phyloP scores from a whole-genome alignment of 2,797 vertebrate species.

The Cephalopachus bancanus region DNA sequence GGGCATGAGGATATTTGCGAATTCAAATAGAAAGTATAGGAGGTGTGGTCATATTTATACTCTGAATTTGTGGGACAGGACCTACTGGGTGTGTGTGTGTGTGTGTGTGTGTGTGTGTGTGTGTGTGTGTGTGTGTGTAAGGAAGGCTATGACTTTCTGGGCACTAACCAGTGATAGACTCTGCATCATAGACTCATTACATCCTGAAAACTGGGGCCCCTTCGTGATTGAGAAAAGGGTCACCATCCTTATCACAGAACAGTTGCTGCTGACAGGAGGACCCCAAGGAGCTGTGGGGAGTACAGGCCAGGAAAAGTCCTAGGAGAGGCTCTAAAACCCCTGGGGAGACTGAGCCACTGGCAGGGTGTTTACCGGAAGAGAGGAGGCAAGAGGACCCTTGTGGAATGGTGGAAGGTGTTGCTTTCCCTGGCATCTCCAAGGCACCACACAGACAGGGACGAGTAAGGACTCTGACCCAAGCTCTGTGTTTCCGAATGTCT shows the following conservation, averaged over 20 bases:
- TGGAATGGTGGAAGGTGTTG: not conserved
- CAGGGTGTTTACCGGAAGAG: not conserved
- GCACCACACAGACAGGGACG: not conserved
- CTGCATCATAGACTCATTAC: not conserved
- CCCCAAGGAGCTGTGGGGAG: not conserved
- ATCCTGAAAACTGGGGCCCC: not conserved
- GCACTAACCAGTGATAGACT: too few species aligned
- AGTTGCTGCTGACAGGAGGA: not conserved
- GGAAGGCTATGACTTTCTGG: not conserved
- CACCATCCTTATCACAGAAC: not conserved
- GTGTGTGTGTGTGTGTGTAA: not conserved
- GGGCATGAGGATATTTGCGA: not conserved
- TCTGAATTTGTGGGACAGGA: not conserved
- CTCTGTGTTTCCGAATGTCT: conserved; percentile 3
- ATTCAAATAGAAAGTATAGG: not conserved
- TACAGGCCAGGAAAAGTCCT: not conserved
- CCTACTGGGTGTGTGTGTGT: not conserved
- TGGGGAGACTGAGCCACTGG: not conserved
- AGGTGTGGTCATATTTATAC: not conserved
- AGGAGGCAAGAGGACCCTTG: not conserved
- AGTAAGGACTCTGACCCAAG: not conserved
- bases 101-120: not conserved
- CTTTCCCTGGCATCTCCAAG: not conserved
- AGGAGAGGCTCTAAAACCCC: too few species aligned
- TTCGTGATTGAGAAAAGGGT: not conserved